Evolutionary conservation across 2,888 invertebrate genomes (phyloP).

Genomic region (Ormia ochracea): DNA sequence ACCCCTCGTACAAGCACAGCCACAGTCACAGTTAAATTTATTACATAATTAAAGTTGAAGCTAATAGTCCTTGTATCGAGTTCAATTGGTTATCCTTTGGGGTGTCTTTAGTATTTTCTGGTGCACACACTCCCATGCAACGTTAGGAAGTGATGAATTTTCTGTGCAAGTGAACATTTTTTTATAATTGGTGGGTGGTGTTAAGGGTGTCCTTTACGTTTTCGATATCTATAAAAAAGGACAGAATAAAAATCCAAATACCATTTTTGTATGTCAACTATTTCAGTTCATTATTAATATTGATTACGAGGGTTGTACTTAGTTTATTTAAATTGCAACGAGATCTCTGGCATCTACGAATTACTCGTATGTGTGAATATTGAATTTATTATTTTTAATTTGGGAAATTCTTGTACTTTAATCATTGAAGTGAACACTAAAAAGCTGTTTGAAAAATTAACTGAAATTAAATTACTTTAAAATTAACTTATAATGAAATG

Average conservation of each 20-base stretch:
- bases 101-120: slow-evolving; percentile 34
- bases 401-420: too few relatives aligned
- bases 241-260: neutral
- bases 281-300: neutral
- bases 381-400: too few relatives aligned
- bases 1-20: too few relatives aligned
- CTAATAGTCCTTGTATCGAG: slow-evolving; percentile 7
- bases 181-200: slow-evolving; percentile 51
- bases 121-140: neutral
- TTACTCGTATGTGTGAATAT: too few relatives aligned
- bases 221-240: neutral
- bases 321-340: neutral
- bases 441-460: too few relatives aligned
- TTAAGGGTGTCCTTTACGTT: slow-evolving; percentile 26
- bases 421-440: too few relatives aligned
- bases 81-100: slow-evolving; percentile 61
- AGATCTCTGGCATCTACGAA: too few relatives aligned
- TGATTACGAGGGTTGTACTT: neutral
- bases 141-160: neutral
- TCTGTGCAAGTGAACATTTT: neutral
- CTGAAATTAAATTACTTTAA: too few relatives aligned
- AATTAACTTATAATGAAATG: too few relatives aligned
- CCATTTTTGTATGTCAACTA: neutral
- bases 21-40: too few relatives aligned
- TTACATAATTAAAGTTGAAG: neutral